Evolutionary conservation across 2,797 vertebrate genomes (phyloP), one percentile per base, ranked within the genome.

Genomic region (Florisuga fusca): DNA sequence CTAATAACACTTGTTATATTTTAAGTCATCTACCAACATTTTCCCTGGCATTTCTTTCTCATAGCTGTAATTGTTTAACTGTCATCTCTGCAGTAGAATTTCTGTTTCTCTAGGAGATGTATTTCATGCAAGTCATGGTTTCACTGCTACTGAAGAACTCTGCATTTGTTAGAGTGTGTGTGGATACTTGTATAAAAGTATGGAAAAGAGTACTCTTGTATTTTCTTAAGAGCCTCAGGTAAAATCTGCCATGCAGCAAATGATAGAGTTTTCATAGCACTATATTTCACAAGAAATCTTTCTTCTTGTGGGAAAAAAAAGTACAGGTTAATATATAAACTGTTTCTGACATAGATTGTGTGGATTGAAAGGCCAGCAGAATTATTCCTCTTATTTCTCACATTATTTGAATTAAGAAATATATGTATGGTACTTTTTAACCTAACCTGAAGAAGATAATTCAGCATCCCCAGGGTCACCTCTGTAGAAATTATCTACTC

Each of bases 161-260:
- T 55, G 46, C 22, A 9, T 26, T 29, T 83, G 9, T 23, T 55
- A 22, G 2, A 16, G 12, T 1, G 2, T 57, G 6, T 43, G 29
- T 72, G 41, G 53, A 19, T 59, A 33, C 10, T 63, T 82, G 23
- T 54, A 2, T 64, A 72, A 45, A 36, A 64, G 17, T 7, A 8
- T 10, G 13, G 41, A 34, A 45, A 31, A 59, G 33, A 16, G 2
- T 34, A 23, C 0, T 2, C 6, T 73, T 64, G 0, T 0, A 15
- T 79, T 73, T 91, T 85, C 31, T 26, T 41, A 17, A n/a, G 55
- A 76, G 20, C 63, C 41, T 25, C 12, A 15, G 43, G 43, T 82
- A 46, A 68, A 54, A 54, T 54, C 54, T 66, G 9, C 55, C 64
- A 14, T 62, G 23, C 16, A 50, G 25, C 15, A 63, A 14, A 29